Evolutionary conservation across 2,888 invertebrate genomes (phyloP).

Genomic region (Elysia crispata): DNA sequence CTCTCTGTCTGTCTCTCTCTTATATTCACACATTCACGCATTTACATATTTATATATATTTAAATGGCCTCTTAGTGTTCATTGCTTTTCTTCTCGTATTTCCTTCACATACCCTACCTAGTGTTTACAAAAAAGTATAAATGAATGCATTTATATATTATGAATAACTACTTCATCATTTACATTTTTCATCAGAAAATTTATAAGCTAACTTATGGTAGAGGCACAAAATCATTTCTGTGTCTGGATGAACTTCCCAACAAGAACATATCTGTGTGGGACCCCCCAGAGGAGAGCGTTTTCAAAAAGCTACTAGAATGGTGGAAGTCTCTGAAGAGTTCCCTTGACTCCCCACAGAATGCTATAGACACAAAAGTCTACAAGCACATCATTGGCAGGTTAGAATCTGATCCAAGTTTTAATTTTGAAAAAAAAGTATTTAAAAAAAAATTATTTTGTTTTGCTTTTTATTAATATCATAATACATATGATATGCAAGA

Average conservation of each 20-base stretch:
- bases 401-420: too few species aligned
- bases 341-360: not conserved
- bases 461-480: too few species aligned
- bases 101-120: too few species aligned
- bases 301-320: constrained; percentile 30
- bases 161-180: not conserved
- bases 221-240: constrained; percentile 40
- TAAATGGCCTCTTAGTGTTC: too few species aligned
- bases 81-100: too few species aligned
- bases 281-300: constrained; percentile 12
- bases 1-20: too few species aligned
- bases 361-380: constrained; percentile 9
- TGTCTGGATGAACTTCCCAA: constrained; percentile 48
- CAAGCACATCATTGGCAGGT: constrained; percentile 51
- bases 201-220: constrained; percentile 17
- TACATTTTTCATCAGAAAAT: constrained; percentile 32
- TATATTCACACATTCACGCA: too few species aligned
- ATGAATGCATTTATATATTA: not conserved
- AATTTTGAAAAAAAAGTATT: too few species aligned
- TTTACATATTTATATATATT: too few species aligned
- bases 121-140: not conserved
- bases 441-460: too few species aligned
- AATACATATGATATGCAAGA: too few species aligned
- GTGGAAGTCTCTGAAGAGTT: constrained; percentile 38
- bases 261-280: constrained; percentile 39